Evolutionary conservation across 2,888 invertebrate species (phyloP), one percentile per base, ranked within the genome.

Genomic region (Diarsia rubi): DNA sequence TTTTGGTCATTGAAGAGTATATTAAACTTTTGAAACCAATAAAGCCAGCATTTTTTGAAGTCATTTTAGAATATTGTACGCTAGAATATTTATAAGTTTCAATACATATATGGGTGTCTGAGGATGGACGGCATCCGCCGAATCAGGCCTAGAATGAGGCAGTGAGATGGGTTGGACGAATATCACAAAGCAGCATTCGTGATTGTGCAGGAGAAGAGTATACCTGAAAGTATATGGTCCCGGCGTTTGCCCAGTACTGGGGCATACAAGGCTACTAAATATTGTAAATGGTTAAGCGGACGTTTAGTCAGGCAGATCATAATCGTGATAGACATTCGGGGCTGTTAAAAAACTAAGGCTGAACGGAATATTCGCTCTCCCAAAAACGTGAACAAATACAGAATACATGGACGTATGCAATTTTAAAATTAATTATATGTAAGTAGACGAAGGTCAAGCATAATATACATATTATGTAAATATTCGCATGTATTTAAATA

Each of bases 381-480:
- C 21, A 52, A 64, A 71, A 62, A 62, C 42, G 62, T 79, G 57
- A 52, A 14, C 16, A 74, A 66, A 81, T 54, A 63, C 31, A 65
- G 57, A 27, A 44, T 27, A 59, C 21, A 52, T 59, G 42, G 8
- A 60, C 54, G 31, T 14, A 64, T 80, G 67, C 59, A 73, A 80
- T 65, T 37, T 69, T 69, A 59, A 83, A 69, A 79, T 70, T 54
- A 79, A 79, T 79, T 1, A 49, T 49, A 81, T 81, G 80, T 81
- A 84, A 81, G 49, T 75, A n/a, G 85, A 81, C 16, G 57, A 85
- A 81, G 69, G 85, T 69, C 42, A 66, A 52, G 19, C 49, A 21
- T 47, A 52, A 14, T 45, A 12, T 37, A 37, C 8, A 37, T 44
- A 54, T 62, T 78, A 63, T 44, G 27, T 57, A 49, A 78, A 83